phyloP scores from a whole-genome alignment of 2,888 invertebrate genomes.

The Meloe dianella region DNA sequence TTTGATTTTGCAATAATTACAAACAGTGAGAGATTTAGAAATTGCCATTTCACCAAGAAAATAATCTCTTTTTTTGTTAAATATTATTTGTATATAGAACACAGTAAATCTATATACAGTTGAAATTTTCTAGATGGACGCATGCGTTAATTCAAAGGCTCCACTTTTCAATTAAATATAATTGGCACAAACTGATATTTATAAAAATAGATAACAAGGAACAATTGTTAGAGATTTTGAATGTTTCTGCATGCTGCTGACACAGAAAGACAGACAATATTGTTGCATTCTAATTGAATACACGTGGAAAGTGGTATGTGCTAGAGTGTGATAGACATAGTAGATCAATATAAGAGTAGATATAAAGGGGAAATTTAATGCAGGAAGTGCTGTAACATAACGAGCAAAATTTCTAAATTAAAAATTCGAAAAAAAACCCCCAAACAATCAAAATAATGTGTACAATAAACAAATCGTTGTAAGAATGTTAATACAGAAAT shows the following conservation, averaged over 20 bases:
- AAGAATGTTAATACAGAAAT: too few species aligned
- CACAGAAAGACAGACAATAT: too few species aligned
- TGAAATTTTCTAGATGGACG: slow-evolving; percentile 8
- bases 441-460: neutral
- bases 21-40: too few species aligned
- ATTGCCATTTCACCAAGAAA: too few species aligned
- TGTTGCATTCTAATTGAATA: too few species aligned
- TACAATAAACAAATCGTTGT: too few species aligned
- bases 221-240: neutral
- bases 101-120: too few species aligned
- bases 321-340: neutral
- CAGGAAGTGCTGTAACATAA: neutral
- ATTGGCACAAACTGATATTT: neutral
- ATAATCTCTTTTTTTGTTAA: too few species aligned
- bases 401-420: neutral
- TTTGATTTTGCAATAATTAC: too few species aligned
- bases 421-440: neutral
- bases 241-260: too few species aligned
- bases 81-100: too few species aligned
- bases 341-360: slow-evolving; percentile 5
- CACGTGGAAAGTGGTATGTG: neutral
- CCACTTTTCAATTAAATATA: neutral
- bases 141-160: slow-evolving; percentile 9
- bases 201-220: neutral
- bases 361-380: neutral